Conservation (phyloP, 1,140 invertebrate genomes). For the Leptinotarsa texana region DNA sequence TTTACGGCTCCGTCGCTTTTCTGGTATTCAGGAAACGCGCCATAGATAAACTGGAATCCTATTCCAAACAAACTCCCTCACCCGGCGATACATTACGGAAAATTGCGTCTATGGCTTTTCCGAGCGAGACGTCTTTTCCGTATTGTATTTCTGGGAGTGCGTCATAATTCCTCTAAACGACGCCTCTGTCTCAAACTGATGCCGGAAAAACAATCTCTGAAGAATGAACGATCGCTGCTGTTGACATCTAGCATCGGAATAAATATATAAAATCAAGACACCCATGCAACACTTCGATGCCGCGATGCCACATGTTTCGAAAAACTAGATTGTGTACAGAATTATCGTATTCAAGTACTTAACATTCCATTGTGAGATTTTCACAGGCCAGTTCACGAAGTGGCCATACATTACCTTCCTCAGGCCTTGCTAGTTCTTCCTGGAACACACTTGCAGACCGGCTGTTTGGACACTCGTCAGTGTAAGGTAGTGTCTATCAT, state of each 20-base stretch:
- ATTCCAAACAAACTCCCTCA: constrained; percentile 10
- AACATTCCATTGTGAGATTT: too few species aligned
- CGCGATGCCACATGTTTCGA: background rate
- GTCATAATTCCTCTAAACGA: constrained; percentile 19
- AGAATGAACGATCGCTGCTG: constrained; percentile 18
- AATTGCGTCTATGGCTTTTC: constrained; percentile 16
- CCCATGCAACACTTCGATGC: background rate
- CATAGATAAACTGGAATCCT: constrained; percentile 10
- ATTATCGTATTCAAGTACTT: too few species aligned
- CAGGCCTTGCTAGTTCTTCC: too few species aligned
- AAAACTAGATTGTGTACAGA: too few species aligned
- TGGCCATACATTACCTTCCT: too few species aligned
- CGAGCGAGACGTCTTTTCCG: constrained; percentile 4
- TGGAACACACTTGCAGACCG: too few species aligned
- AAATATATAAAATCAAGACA: constrained; percentile 17
- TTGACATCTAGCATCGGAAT: constrained; percentile 17
- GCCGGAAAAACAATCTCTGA: constrained; percentile 11
- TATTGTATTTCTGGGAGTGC: constrained; percentile 9
- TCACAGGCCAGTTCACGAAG: too few species aligned
- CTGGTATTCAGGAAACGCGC: constrained; percentile 7
- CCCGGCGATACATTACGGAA: constrained; percentile 2
- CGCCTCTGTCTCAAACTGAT: constrained; percentile 13
- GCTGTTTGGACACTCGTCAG: too few species aligned
- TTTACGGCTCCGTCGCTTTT: background rate
- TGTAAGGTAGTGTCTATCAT: too few species aligned